These are phyloP conservation scores for Mystacornis crossleyi DNA, from an alignment of 2,113 vertebrate genomes.

Conservation along the genomic window DNA sequence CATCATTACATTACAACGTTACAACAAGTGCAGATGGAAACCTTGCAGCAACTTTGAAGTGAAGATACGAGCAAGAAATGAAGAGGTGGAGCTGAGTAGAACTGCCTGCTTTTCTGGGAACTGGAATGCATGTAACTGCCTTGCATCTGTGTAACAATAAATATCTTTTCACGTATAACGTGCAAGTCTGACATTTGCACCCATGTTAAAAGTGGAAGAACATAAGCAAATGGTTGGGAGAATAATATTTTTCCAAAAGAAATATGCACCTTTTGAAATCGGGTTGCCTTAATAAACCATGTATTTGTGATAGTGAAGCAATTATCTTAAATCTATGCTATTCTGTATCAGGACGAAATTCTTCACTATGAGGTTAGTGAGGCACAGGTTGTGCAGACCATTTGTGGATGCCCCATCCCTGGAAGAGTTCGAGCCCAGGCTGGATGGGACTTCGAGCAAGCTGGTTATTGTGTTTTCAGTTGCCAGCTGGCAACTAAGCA, in stretches of 20 bases:
- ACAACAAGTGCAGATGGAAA: not conserved
- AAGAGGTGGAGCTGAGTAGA: not conserved
- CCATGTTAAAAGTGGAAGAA: not conserved
- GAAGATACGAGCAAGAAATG: not conserved
- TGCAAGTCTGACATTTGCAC: not conserved
- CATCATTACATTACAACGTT: not conserved
- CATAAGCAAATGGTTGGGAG: not conserved
- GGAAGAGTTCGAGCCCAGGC: not conserved
- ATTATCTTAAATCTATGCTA: not conserved
- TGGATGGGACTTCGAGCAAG: not conserved
- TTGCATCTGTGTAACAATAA: conserved; percentile 1
- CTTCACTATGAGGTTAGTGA: not conserved
- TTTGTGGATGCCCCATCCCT: not conserved
- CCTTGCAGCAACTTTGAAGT: not conserved
- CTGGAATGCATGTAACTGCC: conserved; percentile 38
- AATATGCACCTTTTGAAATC: not conserved
- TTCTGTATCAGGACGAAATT: not conserved
- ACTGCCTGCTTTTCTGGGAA: not conserved
- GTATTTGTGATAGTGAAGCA: not conserved
- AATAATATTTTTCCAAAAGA: not conserved
- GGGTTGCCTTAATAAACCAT: conserved; percentile 21
- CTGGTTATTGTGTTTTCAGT: not conserved
- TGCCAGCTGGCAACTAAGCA: not conserved
- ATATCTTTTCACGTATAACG: not conserved
- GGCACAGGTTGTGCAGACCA: not conserved